A percentile compares a stretch with the other conserved stretches of the same genome.
Conservation (phyloP, 2,113 vertebrate species). For the Atractosteus spatula region DNA sequence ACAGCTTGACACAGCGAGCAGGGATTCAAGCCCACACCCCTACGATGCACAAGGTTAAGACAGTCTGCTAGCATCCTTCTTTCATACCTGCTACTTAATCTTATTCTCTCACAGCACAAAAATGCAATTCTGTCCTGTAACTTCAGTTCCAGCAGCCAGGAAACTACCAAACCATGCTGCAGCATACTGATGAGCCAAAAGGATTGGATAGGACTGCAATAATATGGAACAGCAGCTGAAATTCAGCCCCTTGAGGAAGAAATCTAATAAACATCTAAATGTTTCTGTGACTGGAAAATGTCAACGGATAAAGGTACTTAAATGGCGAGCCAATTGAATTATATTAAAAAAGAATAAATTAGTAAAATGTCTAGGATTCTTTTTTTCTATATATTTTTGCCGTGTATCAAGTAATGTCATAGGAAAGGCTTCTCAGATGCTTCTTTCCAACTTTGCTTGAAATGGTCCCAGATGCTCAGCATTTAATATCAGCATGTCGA, state of each 20-base stretch:
- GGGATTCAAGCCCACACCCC: constrained; percentile 45
- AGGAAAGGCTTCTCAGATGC: no score
- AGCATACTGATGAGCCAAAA: constrained; percentile 57
- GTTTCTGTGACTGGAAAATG: no score
- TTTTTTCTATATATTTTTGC: no score
- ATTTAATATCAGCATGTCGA: no score
- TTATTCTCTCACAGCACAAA: constrained; percentile 13
- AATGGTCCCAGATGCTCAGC: no score
- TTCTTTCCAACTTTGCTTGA: no score
- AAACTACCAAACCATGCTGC: constrained; percentile 43
- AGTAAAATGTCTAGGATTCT: no score
- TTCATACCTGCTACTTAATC: constrained; percentile 43
- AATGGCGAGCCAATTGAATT: no score
- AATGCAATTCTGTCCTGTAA: constrained; percentile 22
- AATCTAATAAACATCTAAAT: no score
- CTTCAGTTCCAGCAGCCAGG: constrained; percentile 32
- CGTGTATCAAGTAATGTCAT: no score
- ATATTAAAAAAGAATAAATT: no score
- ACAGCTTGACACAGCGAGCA: background rate
- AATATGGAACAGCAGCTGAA: background rate
- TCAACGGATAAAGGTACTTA: no score
- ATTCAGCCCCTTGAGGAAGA: background rate
- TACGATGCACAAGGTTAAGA: background rate
- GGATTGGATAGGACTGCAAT: background rate
- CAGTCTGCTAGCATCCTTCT: constrained; percentile 47